A percentile compares a stretch with the other conserved stretches of the same genome.
phyloP scores from a whole-genome alignment of 2,113 vertebrate species.

The Colossoma macropomum region DNA sequence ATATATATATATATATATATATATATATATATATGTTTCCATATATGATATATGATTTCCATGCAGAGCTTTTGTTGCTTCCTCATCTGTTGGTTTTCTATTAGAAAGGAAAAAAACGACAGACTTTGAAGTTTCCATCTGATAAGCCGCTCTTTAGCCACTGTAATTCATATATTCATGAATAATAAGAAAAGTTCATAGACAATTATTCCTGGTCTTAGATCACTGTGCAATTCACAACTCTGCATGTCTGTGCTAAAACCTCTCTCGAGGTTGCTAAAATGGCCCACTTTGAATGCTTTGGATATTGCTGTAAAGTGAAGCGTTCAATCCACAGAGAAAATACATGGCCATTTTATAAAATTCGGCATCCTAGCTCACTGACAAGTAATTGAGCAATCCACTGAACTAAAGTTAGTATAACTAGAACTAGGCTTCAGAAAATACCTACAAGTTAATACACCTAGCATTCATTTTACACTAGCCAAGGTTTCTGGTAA shows the following conservation, averaged over 20 bases:
- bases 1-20: no score
- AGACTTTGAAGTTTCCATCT: constrained; percentile 5
- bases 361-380: constrained; percentile 1
- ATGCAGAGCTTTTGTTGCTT: neutral
- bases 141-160: neutral
- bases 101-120: neutral
- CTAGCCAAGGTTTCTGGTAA: neutral
- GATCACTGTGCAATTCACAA: neutral
- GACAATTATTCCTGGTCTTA: constrained; percentile 9
- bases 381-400: constrained; percentile 20
- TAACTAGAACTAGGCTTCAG: neutral
- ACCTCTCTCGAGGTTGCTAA: neutral
- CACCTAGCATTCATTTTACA: neutral
- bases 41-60: neutral
- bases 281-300: constrained; percentile 12
- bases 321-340: neutral
- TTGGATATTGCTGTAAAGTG: neutral
- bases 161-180: neutral
- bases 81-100: neutral
- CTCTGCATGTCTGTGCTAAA: constrained; percentile 5
- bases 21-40: neutral
- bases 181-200: constrained; percentile 5
- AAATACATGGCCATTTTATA: constrained; percentile 9
- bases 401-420: neutral
- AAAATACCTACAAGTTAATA: neutral